Conservation (phyloP, 2,113 vertebrate genomes). For the Amphiprion ocellaris region DNA sequence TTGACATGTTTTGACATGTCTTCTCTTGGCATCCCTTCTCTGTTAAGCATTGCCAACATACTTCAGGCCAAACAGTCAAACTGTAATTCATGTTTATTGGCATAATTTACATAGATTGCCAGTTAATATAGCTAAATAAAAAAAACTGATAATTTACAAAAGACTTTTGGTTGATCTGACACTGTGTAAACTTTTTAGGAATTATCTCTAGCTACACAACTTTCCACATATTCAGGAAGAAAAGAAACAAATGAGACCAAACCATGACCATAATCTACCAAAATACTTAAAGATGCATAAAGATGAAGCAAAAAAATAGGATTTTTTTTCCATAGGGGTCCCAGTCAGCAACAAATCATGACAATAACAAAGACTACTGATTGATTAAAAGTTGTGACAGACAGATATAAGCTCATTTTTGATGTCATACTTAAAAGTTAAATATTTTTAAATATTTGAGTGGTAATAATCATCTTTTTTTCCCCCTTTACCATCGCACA, state of each 20-base stretch:
- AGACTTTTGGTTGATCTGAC: too few species aligned
- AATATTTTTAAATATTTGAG: too few species aligned
- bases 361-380: too few species aligned
- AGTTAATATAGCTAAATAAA: neutral
- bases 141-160: neutral
- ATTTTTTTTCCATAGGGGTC: too few species aligned
- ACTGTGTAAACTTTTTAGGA: neutral
- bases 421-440: too few species aligned
- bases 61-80: constrained; percentile 7
- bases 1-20: constrained; percentile 41
- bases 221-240: neutral
- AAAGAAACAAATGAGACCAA: neutral
- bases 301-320: too few species aligned
- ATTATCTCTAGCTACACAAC: neutral
- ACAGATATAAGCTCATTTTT: too few species aligned
- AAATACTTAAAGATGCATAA: too few species aligned
- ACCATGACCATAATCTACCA: neutral
- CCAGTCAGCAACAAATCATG: too few species aligned
- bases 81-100: constrained; percentile 15
- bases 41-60: constrained; percentile 5
- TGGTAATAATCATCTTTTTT: too few species aligned
- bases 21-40: constrained; percentile 7
- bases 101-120: neutral
- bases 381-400: too few species aligned
- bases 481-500: too few species aligned